Evolutionary conservation across 2,797 vertebrate genomes (phyloP).

Genomic region (Pangasius mekongensis): DNA sequence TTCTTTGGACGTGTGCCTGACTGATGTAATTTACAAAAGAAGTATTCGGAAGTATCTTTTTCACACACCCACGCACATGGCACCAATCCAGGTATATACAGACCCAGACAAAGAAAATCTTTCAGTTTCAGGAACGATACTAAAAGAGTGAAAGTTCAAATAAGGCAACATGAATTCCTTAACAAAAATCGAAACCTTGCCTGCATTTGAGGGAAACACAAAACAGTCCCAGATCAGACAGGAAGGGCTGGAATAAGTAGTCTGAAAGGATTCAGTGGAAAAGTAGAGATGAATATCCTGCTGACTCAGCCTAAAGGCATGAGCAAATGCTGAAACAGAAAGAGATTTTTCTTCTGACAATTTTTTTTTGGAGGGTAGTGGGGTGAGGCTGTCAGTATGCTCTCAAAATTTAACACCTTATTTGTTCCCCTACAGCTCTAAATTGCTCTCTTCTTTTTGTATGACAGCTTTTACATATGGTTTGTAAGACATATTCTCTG

Average conservation of each 20-base stretch:
- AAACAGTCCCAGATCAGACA: neutral
- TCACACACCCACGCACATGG: neutral
- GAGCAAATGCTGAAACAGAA: slow-evolving; percentile 32
- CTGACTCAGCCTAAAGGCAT: slow-evolving; percentile 41
- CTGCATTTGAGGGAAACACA: neutral
- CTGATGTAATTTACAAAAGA: slow-evolving; percentile 21
- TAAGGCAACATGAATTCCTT: neutral
- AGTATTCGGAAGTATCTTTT: slow-evolving; percentile 12
- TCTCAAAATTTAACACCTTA: slow-evolving; percentile 30
- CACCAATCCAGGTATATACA: neutral
- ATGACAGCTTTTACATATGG: neutral
- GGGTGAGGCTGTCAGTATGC: neutral
- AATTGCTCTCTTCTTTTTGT: neutral
- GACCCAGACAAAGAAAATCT: neutral
- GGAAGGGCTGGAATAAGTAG: neutral
- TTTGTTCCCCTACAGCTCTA: slow-evolving; percentile 8
- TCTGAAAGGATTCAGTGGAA: slow-evolving; percentile 22
- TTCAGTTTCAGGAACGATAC: neutral
- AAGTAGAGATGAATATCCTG: slow-evolving; percentile 34
- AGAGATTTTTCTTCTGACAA: slow-evolving; percentile 14
- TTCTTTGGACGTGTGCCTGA: slow-evolving; percentile 11
- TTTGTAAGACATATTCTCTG: neutral
- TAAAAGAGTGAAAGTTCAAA: neutral
- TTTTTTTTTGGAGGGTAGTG: neutral
- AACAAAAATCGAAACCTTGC: neutral